Conservation (phyloP, 2,888 invertebrate species). For the Cyaniris semiargus region DNA sequence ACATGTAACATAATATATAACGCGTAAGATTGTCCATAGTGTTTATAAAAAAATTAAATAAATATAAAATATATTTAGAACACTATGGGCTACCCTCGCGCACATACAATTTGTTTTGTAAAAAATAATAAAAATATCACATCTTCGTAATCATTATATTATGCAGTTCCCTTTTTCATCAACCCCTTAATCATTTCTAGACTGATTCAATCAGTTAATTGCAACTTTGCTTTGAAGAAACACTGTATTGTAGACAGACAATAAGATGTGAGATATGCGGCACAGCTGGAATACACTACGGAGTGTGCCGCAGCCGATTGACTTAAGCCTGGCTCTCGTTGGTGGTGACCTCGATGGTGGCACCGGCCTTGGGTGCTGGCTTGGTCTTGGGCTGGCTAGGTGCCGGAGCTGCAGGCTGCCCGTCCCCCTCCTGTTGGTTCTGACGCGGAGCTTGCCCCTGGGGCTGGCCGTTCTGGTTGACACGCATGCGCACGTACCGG, state of each 20-base stretch:
- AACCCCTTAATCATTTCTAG: slow-evolving; percentile 49
- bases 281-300: slow-evolving; percentile 68
- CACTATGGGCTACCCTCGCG: slow-evolving; percentile 40
- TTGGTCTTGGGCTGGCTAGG: slow-evolving; percentile 63
- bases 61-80: slow-evolving; percentile 41
- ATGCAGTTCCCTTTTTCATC: slow-evolving; percentile 65
- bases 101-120: slow-evolving; percentile 59
- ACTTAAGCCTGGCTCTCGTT: slow-evolving; percentile 77
- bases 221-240: slow-evolving; percentile 54
- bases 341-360: slow-evolving; percentile 71
- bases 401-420: slow-evolving; percentile 50
- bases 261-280: slow-evolving; percentile 45
- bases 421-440: slow-evolving; percentile 62
- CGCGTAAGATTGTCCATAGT: slow-evolving; percentile 40
- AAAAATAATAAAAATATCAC: slow-evolving; percentile 72
- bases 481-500: slow-evolving; percentile 67
- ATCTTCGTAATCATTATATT: slow-evolving; percentile 66
- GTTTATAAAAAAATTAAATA: slow-evolving; percentile 39
- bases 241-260: slow-evolving; percentile 55
- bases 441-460: slow-evolving; percentile 53
- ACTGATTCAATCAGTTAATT: slow-evolving; percentile 41
- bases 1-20: slow-evolving; percentile 41
- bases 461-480: slow-evolving; percentile 55
- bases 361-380: slow-evolving; percentile 58
- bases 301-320: slow-evolving; percentile 56